A percentile compares a stretch with the other conserved stretches of the same genome.
phyloP scores from a whole-genome alignment of 1,140 invertebrate genomes.

The Aphidius ervi region DNA sequence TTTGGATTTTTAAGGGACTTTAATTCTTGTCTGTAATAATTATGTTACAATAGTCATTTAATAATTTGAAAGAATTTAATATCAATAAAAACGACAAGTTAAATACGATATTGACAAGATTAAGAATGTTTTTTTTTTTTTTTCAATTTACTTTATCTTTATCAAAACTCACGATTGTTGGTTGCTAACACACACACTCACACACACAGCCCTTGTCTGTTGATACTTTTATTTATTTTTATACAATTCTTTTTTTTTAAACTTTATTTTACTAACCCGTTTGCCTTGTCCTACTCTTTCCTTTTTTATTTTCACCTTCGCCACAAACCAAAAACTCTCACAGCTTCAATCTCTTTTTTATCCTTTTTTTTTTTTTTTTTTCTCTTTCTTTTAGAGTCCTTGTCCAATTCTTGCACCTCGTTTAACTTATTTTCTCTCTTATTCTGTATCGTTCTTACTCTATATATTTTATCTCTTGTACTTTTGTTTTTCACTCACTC shows the following conservation, averaged over 20 bases:
- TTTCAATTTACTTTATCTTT: no score
- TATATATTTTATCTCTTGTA: no score
- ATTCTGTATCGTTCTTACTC: background rate
- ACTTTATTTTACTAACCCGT: conserved; percentile 5
- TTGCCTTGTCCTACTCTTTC: conserved; percentile 21
- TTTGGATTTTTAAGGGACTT: no score
- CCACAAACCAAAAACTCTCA: background rate
- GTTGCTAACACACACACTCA: conserved; percentile 37
- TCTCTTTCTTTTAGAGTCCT: conserved; percentile 7
- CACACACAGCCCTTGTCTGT: conserved; percentile 6
- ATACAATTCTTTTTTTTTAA: conserved; percentile 10
- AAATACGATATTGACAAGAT: no score
- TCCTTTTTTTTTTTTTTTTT: background rate
- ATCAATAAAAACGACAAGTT: no score
- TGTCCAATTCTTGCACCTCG: conserved; percentile 17
- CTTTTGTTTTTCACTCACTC: no score
- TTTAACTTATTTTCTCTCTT: conserved; percentile 4
- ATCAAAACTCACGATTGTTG: conserved; percentile 20
- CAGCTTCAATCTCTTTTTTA: background rate
- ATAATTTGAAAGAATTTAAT: no score
- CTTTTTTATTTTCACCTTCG: conserved; percentile 14
- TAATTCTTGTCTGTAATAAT: no score
- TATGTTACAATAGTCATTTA: no score
- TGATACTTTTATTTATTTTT: background rate
- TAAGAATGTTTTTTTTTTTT: no score